phyloP scores from a whole-genome alignment of 2,888 invertebrate species.

The Heliconius charithonia region DNA sequence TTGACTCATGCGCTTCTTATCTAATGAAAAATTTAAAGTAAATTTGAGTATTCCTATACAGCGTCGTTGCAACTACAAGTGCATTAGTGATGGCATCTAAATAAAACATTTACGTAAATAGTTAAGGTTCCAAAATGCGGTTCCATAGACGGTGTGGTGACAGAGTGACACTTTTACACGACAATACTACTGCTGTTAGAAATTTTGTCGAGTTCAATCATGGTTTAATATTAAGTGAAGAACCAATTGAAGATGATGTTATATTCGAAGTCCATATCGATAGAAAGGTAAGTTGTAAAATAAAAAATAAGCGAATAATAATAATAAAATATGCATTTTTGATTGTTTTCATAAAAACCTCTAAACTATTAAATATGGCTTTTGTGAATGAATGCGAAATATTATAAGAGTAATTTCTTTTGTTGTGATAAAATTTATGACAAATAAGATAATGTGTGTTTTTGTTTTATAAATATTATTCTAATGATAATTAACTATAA shows the following conservation, averaged over 20 bases:
- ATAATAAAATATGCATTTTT: not conserved
- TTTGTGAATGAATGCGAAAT: too few relatives aligned
- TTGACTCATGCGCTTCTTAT: not conserved
- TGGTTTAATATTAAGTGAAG: constrained; percentile 92
- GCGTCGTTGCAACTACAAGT: constrained; percentile 16
- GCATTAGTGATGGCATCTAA: constrained; percentile 5
- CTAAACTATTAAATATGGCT: too few relatives aligned
- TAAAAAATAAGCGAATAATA: not conserved
- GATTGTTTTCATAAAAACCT: not conserved
- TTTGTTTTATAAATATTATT: too few relatives aligned
- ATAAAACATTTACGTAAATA: not conserved
- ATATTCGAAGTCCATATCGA: constrained; percentile 94
- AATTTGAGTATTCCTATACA: not conserved
- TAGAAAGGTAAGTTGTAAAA: constrained; percentile 88
- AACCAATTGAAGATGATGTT: constrained; percentile 91
- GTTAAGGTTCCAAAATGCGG: not conserved
- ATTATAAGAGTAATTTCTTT: too few relatives aligned
- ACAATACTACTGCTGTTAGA: constrained; percentile 91
- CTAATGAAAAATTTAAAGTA: not conserved
- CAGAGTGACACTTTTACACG: constrained; percentile 92
- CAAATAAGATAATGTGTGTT: too few relatives aligned
- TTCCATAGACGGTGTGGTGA: constrained; percentile 87
- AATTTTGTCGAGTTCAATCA: constrained; percentile 93
- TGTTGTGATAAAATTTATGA: too few relatives aligned
- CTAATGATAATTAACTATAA: not conserved